Percentiles rank a stretch among this genome's conserved stretches.
Evolutionary conservation across 2,113 vertebrate genomes (phyloP).

Genomic region (Paratilapia polleni): DNA sequence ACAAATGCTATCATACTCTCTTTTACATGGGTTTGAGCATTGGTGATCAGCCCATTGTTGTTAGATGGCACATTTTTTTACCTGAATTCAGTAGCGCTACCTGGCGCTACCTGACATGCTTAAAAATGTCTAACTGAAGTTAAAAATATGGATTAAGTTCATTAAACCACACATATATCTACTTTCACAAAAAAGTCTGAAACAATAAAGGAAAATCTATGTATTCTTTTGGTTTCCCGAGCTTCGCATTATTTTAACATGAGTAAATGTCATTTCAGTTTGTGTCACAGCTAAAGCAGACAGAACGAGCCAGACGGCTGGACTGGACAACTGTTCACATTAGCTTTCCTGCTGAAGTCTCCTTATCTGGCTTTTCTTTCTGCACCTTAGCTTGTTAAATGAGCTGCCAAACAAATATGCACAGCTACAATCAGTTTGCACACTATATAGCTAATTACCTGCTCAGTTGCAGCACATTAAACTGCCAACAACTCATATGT

Average conservation of each 20-base stretch:
- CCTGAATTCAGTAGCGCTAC: background rate
- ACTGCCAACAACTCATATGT: background rate
- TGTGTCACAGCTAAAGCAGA: background rate
- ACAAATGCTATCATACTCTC: background rate
- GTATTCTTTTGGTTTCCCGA: no score
- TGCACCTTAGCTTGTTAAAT: conserved; percentile 3
- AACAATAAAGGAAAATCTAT: no score
- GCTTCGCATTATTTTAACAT: background rate
- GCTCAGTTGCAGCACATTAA: background rate
- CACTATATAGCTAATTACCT: background rate
- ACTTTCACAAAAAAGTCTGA: no score
- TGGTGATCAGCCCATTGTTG: background rate
- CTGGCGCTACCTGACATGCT: no score
- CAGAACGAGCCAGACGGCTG: no score
- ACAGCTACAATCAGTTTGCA: background rate
- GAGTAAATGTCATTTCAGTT: background rate
- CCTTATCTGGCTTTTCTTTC: background rate
- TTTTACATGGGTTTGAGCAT: background rate
- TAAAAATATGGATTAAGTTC: no score
- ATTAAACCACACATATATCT: no score
- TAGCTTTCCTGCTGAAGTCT: background rate
- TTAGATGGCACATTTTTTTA: background rate
- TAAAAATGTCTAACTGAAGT: no score
- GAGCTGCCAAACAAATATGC: background rate
- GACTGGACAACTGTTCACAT: background rate